phyloP scores from a whole-genome alignment of 2,888 invertebrate genomes.

The Gonocerus acuteangulatus region DNA sequence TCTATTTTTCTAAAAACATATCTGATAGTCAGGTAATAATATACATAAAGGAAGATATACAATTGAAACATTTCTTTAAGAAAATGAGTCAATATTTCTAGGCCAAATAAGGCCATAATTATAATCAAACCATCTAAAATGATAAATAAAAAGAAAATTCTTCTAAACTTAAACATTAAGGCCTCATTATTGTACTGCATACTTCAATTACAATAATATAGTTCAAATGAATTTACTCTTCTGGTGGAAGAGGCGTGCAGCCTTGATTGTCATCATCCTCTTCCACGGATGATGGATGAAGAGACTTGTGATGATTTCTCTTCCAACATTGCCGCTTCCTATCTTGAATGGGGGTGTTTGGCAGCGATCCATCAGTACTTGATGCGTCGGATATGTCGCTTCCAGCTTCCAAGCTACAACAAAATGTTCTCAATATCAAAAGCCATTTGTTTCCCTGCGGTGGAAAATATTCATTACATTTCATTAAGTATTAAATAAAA shows the following conservation, averaged over 20 bases:
- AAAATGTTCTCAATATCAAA: no score
- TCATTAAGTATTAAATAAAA: no score
- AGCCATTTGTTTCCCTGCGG: no score
- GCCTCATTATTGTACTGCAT: no score
- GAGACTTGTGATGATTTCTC: not conserved
- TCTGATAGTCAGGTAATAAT: no score
- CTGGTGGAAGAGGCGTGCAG: conserved; percentile 28
- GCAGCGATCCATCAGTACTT: conserved; percentile 32
- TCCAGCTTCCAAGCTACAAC: conserved; percentile 26
- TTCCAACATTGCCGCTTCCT: conserved; percentile 29
- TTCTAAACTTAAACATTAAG: no score
- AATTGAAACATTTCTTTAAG: conserved; percentile 11
- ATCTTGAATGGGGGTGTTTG: conserved; percentile 36
- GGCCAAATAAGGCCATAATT: conserved; percentile 2
- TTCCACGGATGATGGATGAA: not conserved
- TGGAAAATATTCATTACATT: no score
- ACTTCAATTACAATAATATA: not conserved
- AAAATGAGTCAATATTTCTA: not conserved
- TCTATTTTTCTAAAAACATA: no score
- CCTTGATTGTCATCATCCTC: conserved; percentile 32
- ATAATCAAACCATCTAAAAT: conserved; percentile 5
- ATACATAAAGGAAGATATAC: not conserved
- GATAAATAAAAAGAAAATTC: not conserved
- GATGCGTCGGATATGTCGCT: conserved; percentile 32
- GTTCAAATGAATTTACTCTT: conserved; percentile 1